A percentile compares a stretch with the other conserved stretches of the same genome.
Evolutionary conservation across 2,113 vertebrate species (phyloP).

Genomic region (Dolichotis patagonum): DNA sequence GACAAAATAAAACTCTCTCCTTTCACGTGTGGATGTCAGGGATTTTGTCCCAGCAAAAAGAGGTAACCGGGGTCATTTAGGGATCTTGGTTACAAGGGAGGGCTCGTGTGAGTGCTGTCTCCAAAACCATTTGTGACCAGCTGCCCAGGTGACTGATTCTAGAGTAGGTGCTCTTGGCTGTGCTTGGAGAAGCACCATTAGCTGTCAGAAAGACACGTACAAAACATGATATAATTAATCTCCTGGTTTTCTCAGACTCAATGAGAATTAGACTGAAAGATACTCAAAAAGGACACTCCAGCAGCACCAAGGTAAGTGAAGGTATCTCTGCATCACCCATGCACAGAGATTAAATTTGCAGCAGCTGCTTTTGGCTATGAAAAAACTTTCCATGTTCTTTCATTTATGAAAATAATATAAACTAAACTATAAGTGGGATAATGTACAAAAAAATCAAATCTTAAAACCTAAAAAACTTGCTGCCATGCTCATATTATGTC

Average conservation of each 20-base stretch:
- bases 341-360: not conserved
- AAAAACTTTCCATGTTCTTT: constrained; percentile 30
- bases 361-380: not conserved
- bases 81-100: not conserved
- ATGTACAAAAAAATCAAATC: not conserved
- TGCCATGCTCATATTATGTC: not conserved
- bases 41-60: not conserved
- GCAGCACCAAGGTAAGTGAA: not conserved
- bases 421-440: not conserved
- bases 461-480: not conserved
- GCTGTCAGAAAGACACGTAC: not conserved
- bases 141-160: not conserved
- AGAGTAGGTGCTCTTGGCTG: not conserved
- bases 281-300: not conserved
- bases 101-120: not conserved
- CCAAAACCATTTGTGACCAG: not conserved
- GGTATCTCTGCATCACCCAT: not conserved
- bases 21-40: not conserved
- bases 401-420: constrained; percentile 45
- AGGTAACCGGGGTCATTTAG: not conserved
- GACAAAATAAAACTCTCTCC: not conserved
- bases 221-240: not conserved
- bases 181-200: not conserved
- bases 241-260: not conserved
- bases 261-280: not conserved